Base-by-base conservation (phyloP, 2,113 vertebrate species). In the Craseonycteris thonglongyai region DNA sequence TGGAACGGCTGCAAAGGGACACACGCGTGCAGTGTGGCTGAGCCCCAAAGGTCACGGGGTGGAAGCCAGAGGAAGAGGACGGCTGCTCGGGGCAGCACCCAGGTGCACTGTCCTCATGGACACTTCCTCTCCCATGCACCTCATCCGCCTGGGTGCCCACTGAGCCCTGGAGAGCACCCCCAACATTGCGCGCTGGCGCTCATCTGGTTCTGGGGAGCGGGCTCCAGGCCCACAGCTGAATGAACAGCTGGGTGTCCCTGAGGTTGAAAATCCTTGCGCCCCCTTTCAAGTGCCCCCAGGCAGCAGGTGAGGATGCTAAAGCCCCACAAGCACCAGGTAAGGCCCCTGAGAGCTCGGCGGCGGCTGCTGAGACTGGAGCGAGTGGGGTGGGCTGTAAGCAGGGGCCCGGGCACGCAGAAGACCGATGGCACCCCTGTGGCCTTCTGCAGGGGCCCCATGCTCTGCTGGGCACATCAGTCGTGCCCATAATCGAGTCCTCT, bases 291-390 rank as follows among this genome's bases (percentile, higher is more conserved):
- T 96, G 88, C 78, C 92, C 92, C 93, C 97, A 97, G 96, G 96
- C 96, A 97, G 92, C 89, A 93, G 92, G 95, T 94, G 38, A 97
- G 92, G 96, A 96, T 96, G 96, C 91, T 85, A 97, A 96, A 96
- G 92, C 93, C 92, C 90, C 83, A 16, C 95, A 96, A 97, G 95
- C 97, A 96, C 95, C 97, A 97, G 92, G 97, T 97, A 97, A 97
- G 95, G 69, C 93, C 96, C 96, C 96, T 97, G 96, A 96, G 78
- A 97, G 97, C 95, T 94, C 0, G 21, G 87, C 90, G n/a, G n/a
- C 3, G 0, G 84, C 97, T 97, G 95, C 97, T 92, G 92, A 78
- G 95, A 93, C 84, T n/a, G n/a, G n/a, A n/a, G n/a, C n/a, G n/a
- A n/a, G n/a, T n/a, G n/a, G n/a, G n/a, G n/a, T n/a, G n/a, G n/a